Conservation (phyloP, 92 coral and sea anemone species). For the Palythoa heliodiscus region DNA sequence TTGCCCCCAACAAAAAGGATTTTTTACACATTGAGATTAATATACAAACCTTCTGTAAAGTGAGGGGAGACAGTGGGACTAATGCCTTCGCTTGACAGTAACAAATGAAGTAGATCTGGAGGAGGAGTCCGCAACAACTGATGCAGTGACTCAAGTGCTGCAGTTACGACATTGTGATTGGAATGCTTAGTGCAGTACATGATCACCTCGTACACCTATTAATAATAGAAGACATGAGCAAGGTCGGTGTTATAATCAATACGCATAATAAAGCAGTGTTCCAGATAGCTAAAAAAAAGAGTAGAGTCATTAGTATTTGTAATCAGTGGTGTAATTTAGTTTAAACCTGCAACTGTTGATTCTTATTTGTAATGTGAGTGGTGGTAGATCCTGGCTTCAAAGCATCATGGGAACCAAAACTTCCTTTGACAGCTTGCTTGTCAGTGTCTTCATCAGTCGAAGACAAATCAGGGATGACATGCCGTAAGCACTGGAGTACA, state of each 20-base stretch:
- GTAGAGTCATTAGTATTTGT: too few species aligned
- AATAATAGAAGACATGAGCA: neutral
- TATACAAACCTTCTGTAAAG: slow-evolving; percentile 56
- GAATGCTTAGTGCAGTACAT: slow-evolving; percentile 92
- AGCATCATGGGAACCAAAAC: slow-evolving; percentile 81
- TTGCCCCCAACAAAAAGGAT: neutral
- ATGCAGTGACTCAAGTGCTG: slow-evolving; percentile 81
- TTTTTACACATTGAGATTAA: neutral
- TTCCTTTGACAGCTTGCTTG: slow-evolving; percentile 75
- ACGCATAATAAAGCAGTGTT: too few species aligned
- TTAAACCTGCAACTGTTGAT: slow-evolving; percentile 62
- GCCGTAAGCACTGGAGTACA: slow-evolving; percentile 87
- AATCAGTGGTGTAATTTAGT: too few species aligned
- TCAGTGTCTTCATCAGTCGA: slow-evolving; percentile 48
- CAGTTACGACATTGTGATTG: slow-evolving; percentile 95
- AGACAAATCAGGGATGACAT: slow-evolving; percentile 82
- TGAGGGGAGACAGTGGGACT: slow-evolving; percentile 66
- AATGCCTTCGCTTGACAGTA: slow-evolving; percentile 81
- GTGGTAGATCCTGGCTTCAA: slow-evolving; percentile 46
- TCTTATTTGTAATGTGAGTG: slow-evolving; percentile 46
- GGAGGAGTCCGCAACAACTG: slow-evolving; percentile 98
- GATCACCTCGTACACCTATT: slow-evolving; percentile 82
- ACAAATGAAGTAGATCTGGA: slow-evolving; percentile 66
- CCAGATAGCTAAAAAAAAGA: too few species aligned
- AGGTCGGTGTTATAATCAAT: too few species aligned